Evolutionary conservation across 2,888 invertebrate genomes (phyloP).

Genomic region (Agrilus cyanescens): DNA sequence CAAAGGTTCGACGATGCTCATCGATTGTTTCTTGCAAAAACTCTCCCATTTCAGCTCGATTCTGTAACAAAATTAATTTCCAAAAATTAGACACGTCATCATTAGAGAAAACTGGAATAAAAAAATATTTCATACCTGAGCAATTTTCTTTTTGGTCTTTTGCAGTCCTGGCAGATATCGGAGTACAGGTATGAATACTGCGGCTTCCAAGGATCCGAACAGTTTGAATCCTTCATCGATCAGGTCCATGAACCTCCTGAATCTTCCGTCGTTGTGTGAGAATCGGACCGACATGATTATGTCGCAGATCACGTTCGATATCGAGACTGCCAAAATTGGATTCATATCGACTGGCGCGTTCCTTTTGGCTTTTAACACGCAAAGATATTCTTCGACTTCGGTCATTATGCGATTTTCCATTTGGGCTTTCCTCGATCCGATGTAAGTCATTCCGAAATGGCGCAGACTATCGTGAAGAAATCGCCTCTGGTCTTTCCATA

Average conservation of each 20-base stretch:
- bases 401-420: constrained; percentile 77
- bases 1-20: constrained; percentile 65
- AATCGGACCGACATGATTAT: constrained; percentile 83
- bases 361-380: constrained; percentile 48
- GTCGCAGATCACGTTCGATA: constrained; percentile 85
- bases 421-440: constrained; percentile 65
- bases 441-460: constrained; percentile 78
- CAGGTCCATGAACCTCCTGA: constrained; percentile 68
- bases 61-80: constrained; percentile 32
- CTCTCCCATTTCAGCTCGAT: constrained; percentile 72
- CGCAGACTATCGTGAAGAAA: constrained; percentile 78
- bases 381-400: constrained; percentile 66
- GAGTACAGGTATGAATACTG: constrained; percentile 74
- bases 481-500: constrained; percentile 84
- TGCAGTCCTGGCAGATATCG: constrained; percentile 46
- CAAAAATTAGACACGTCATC: background rate
- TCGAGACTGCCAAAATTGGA: constrained; percentile 63
- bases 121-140: constrained; percentile 33
- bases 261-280: constrained; percentile 62
- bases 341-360: constrained; percentile 65
- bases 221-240: constrained; percentile 86
- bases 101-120: constrained; percentile 4
- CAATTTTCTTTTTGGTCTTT: constrained; percentile 42
- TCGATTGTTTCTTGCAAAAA: constrained; percentile 78
- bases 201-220: constrained; percentile 70